Base-by-base conservation (phyloP, 2,888 invertebrate genomes). In the Geotrupes spiniger region DNA sequence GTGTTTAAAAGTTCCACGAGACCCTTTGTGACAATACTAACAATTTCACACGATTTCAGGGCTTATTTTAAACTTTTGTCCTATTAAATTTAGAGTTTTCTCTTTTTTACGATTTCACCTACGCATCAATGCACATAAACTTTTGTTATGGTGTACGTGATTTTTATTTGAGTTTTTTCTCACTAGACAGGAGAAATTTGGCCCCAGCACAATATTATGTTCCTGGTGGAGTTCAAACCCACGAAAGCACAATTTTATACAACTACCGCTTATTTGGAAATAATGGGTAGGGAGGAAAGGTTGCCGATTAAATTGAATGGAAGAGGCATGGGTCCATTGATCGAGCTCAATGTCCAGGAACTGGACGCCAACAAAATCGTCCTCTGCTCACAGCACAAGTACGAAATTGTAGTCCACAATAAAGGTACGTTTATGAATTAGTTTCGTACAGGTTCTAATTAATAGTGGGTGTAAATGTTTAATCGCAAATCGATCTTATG, bases 351-450 rank as follows among this genome's bases (percentile, higher is more conserved):
- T 58, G 61, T 81, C 10, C 76, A 79, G 54, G 77, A 75, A 2
- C 67, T 84, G 9, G 76, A 83, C 49, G 76, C 80, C 63, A 76
- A 76, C 51, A 69, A 75, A 45, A 76, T 83, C 33, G 84, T 80
- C 54, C 73, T 83, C 16, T 78, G 78, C 52, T 78, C 80, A 11
- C 66, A 68, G 12, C 81, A 84, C 61, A 73, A 78, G 56, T 84
- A 81, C 57, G 82, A 84, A 74, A 73, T 84, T 14, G 74, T 78
- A 10, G 76, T 76, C 14, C 72, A 70, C n/a, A 81, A 80, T 63
- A 77, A 73, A 71, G 80, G 80, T 79, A 67, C 41, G 14, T 17
- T n/a, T n/a, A n/a, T n/a, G n/a, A n/a, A n/a, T n/a, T n/a, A n/a
- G n/a, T n/a, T n/a, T n/a, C n/a, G n/a, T n/a, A n/a, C n/a, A n/a